These are phyloP conservation scores for Spinus olivaceus DNA, from an alignment of 2,797 vertebrate genomes.

Conservation along the genomic window DNA sequence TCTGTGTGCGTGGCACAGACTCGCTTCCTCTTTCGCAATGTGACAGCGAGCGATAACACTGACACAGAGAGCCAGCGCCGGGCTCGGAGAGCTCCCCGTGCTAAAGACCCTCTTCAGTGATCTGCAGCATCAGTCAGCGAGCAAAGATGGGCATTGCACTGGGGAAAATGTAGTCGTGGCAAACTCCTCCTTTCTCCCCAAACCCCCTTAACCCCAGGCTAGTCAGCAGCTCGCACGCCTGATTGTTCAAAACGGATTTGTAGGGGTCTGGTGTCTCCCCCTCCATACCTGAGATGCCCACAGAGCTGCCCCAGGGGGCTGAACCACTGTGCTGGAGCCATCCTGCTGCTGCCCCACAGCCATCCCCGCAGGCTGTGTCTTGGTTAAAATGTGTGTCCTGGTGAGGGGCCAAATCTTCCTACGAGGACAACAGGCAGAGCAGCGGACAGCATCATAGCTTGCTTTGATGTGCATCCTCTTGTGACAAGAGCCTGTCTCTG, in stretches of 20 bases:
- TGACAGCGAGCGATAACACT: slow-evolving; percentile 28
- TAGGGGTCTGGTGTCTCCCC: background rate
- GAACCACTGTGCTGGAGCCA: background rate
- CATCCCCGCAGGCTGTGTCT: background rate
- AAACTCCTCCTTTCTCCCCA: background rate
- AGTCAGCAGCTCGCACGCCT: background rate
- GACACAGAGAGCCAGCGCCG: background rate
- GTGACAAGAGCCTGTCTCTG: background rate
- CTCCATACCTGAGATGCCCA: background rate
- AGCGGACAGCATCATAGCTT: background rate
- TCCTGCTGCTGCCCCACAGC: background rate
- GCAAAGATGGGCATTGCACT: background rate
- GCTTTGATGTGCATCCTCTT: background rate
- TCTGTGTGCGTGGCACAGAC: background rate
- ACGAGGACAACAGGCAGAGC: background rate
- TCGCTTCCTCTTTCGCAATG: background rate
- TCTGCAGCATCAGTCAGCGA: background rate
- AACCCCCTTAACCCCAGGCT: background rate
- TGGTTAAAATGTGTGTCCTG: background rate
- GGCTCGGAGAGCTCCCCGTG: background rate
- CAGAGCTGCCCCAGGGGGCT: background rate
- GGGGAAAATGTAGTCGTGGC: background rate
- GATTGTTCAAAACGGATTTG: background rate
- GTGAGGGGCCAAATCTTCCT: background rate
- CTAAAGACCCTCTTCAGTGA: slow-evolving; percentile 8